phyloP scores from a whole-genome alignment of 2,113 vertebrate genomes.

The Romanogobio albipinnatus region DNA sequence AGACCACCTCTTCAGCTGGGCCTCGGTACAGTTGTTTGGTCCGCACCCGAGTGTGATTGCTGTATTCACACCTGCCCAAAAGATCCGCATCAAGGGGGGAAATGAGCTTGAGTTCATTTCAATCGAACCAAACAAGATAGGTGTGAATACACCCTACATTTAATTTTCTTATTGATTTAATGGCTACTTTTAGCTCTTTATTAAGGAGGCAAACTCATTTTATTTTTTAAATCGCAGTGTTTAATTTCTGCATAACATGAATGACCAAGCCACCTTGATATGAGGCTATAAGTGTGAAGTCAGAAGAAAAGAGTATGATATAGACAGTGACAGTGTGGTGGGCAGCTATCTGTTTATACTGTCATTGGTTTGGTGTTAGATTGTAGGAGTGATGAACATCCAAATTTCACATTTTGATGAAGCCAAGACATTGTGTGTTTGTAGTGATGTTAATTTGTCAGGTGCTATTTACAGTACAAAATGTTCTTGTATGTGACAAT shows the following conservation, averaged over 20 bases:
- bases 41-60: no score
- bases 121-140: no score
- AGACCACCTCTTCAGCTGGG: no score
- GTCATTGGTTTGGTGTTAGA: slow-evolving; percentile 21
- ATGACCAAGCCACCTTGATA: neutral
- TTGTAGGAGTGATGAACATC: slow-evolving; percentile 25
- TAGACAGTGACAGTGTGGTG: slow-evolving; percentile 22
- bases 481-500: slow-evolving; percentile 23
- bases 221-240: neutral
- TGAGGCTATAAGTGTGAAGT: neutral
- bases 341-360: slow-evolving; percentile 46
- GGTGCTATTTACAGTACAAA: slow-evolving; percentile 48
- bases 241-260: neutral
- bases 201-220: neutral
- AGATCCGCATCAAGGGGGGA: no score
- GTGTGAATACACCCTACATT: no score
- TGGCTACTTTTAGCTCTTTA: no score
- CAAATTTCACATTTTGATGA: slow-evolving; percentile 40
- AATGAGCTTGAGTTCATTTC: no score
- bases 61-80: no score
- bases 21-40: no score
- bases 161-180: neutral
- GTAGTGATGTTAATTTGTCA: slow-evolving; percentile 25
- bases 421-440: slow-evolving; percentile 8
- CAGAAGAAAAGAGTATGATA: slow-evolving; percentile 19